Base-by-base conservation (phyloP, 2,113 vertebrate genomes). In the Accipiter virgatus region DNA sequence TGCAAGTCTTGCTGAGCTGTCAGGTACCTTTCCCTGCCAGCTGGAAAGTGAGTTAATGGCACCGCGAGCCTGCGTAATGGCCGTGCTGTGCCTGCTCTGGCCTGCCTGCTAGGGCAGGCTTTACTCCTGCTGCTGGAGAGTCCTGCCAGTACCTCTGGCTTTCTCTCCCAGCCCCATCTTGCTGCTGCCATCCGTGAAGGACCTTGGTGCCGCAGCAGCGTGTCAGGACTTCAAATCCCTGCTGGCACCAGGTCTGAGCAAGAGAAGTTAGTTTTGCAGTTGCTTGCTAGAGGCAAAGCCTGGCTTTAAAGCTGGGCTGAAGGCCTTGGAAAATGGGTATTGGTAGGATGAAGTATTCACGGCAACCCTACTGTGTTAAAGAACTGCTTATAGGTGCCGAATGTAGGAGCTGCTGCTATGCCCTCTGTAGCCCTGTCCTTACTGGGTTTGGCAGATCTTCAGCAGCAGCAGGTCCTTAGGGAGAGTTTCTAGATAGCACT, bases 11-110 rank as follows among this genome's bases (percentile, higher is more conserved):
- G 0, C 45, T 67, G 65, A 66, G 56, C 50, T 81, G 17, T 32
- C 3, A 0, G 34, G 18, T 66, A 26, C 45, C 11, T 62, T 47
- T 65, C 90, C 36, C 81, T 90, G 79, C 78, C 79, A 82, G 23
- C 42, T 92, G 62, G n/a, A 53, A 59, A 95, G 15, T 20, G n/a
- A 88, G 56, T 68, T 94, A 63, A 92, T 4, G 3, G 56, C 2
- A 8, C n/a, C 53, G 21, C 0, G 3, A 82, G 45, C 38, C 17
- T n/a, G 29, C 5, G 13, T 38, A 58, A 68, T 0, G 4, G 27
- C 62, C 2, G 5, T 32, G 43, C 70, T 47, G 31, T 62, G 61
- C 52, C 40, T 66, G 34, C 56, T 45, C 16, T 56, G 63, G 42
- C 7, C 36, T 77, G 58, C 31, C 22, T 73, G 42, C 36, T 43